These are phyloP conservation scores for Marisa cornuarietis DNA, from an alignment of 1,140 invertebrate species.

Conservation along the genomic window DNA sequence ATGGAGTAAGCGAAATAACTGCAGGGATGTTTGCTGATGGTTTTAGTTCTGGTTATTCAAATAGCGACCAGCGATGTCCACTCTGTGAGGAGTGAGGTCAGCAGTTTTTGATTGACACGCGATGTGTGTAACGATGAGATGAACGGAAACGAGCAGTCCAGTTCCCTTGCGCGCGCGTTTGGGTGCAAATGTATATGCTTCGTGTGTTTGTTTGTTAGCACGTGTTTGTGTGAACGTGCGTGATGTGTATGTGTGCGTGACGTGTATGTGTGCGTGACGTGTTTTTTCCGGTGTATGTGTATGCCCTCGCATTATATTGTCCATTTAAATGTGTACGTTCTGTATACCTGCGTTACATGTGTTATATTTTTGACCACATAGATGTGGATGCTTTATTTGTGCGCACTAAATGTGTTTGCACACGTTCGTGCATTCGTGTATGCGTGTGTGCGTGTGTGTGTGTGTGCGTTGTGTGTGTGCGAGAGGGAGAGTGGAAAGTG, in stretches of 20 bases:
- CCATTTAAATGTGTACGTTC: not conserved
- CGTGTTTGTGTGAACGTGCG: constrained; percentile 10
- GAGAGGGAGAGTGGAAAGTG: not conserved
- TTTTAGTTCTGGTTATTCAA: not conserved
- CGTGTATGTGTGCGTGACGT: not conserved
- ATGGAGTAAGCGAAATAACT: not conserved
- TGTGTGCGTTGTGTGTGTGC: too few relatives aligned
- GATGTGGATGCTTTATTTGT: too few relatives aligned
- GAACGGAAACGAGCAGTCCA: too few relatives aligned
- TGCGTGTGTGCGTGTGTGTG: too few relatives aligned
- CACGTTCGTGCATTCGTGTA: not conserved
- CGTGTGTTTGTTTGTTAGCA: not conserved
- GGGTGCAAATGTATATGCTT: not conserved
- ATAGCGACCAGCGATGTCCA: not conserved
- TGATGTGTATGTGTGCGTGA: not conserved
- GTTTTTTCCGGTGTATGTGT: not conserved
- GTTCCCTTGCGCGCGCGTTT: too few relatives aligned
- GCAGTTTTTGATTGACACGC: too few relatives aligned
- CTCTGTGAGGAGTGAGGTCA: not conserved
- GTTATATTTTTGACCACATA: not conserved
- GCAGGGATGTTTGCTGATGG: too few relatives aligned
- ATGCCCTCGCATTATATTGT: not conserved
- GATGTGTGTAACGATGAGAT: too few relatives aligned
- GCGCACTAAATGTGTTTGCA: not conserved
- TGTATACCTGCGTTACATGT: not conserved